Evolutionary conservation across 2,797 vertebrate species (phyloP).

Genomic region (Prunella strophiata): DNA sequence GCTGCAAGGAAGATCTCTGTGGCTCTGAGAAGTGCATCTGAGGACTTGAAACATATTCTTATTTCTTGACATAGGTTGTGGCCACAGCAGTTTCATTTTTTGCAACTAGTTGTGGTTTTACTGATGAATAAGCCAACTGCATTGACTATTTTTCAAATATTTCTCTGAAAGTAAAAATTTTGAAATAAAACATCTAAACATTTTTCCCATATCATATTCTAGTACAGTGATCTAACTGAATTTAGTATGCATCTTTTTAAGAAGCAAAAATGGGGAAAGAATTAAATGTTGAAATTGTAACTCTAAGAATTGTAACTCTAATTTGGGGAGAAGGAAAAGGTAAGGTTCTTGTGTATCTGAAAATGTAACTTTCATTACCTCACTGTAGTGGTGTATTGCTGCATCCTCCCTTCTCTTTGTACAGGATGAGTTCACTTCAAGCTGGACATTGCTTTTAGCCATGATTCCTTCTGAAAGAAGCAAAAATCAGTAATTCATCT

Average conservation of each 20-base stretch:
- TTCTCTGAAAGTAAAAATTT: background rate
- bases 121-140: background rate
- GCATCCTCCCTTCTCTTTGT: background rate
- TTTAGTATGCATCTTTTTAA: background rate
- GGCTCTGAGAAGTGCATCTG: background rate
- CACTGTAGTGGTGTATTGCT: background rate
- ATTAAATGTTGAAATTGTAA: background rate
- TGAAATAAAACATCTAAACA: background rate
- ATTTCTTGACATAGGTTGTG: background rate
- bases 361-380: background rate
- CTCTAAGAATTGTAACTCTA: background rate
- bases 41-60: background rate
- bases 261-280: background rate
- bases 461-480: background rate
- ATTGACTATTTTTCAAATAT: background rate
- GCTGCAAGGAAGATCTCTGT: background rate
- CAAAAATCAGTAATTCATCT: constrained; percentile 7
- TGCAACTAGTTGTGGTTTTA: background rate
- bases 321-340: background rate
- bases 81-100: background rate
- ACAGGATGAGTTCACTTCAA: background rate
- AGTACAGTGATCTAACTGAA: background rate
- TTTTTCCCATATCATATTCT: background rate
- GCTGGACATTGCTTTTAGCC: background rate
- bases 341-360: background rate